These are phyloP conservation scores for Cebidichthys violaceus DNA, from an alignment of 2,113 vertebrate genomes.

Conservation along the genomic window DNA sequence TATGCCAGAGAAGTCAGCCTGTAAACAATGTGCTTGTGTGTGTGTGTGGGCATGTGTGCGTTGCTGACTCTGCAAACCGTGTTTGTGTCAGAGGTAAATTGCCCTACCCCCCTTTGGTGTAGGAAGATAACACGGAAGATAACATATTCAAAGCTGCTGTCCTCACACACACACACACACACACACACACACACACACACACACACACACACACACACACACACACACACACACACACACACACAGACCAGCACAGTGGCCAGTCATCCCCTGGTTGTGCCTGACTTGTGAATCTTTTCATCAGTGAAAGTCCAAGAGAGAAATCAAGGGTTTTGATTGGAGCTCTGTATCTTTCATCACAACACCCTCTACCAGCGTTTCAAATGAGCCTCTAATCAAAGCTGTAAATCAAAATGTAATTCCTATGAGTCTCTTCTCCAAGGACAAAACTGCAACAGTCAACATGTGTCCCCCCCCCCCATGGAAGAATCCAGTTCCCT, in stretches of 20 bases:
- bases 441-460: conserved; percentile 7
- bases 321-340: conserved; percentile 54
- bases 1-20: background rate
- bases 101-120: conserved; percentile 32
- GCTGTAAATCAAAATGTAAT: conserved; percentile 44
- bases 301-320: conserved; percentile 45
- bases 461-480: conserved; percentile 9
- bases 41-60: conserved; percentile 23
- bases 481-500: background rate
- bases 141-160: conserved; percentile 49
- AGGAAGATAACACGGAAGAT: conserved; percentile 37
- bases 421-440: conserved; percentile 4
- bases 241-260: background rate
- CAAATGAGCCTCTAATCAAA: conserved; percentile 53
- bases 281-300: conserved; percentile 52
- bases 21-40: conserved; percentile 42
- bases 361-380: conserved; percentile 1
- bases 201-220: conserved; percentile 7
- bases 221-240: conserved; percentile 1
- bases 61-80: conserved; percentile 58
- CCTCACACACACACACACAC: background rate
- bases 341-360: conserved; percentile 38
- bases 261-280: conserved; percentile 31
- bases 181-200: background rate
- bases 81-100: conserved; percentile 54